Conservation (phyloP, 2,797 vertebrate genomes). For the Perodicticus potto region DNA sequence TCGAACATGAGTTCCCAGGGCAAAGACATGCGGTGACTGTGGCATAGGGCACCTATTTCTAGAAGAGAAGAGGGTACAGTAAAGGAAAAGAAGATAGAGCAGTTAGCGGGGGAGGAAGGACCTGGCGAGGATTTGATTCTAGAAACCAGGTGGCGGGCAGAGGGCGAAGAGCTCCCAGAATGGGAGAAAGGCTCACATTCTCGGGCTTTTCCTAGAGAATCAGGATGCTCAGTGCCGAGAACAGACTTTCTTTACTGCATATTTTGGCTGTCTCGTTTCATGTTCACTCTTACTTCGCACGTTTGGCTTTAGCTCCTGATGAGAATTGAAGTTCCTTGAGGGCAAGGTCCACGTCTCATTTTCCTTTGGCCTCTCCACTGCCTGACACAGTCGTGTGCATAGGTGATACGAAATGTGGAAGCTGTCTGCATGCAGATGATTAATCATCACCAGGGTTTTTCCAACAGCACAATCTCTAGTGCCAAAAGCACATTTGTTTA, state of each 20-base stretch:
- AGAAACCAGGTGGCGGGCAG: neutral
- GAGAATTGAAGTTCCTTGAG: conserved; percentile 44
- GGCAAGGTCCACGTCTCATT: neutral
- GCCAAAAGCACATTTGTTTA: conserved; percentile 80
- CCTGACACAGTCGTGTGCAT: neutral
- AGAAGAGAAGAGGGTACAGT: neutral
- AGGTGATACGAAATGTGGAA: conserved; percentile 17
- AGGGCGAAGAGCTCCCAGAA: neutral
- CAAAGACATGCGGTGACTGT: neutral
- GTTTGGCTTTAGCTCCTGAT: neutral
- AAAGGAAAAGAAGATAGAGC: neutral
- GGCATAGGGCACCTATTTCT: neutral
- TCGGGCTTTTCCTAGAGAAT: neutral
- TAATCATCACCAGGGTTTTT: conserved; percentile 67
- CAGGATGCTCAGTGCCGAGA: neutral
- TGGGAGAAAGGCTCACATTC: neutral
- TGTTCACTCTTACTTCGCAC: neutral
- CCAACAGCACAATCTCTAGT: conserved; percentile 54
- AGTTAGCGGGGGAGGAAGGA: neutral
- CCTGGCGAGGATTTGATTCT: too few species aligned
- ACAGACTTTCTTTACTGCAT: neutral
- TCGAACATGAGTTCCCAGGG: neutral
- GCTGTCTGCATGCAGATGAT: conserved; percentile 50
- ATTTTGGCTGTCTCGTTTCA: neutral
- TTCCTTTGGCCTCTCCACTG: neutral